These are phyloP conservation scores for Rhopalosiphum padi DNA, from an alignment of 1,140 invertebrate species.

Conservation along the genomic window DNA sequence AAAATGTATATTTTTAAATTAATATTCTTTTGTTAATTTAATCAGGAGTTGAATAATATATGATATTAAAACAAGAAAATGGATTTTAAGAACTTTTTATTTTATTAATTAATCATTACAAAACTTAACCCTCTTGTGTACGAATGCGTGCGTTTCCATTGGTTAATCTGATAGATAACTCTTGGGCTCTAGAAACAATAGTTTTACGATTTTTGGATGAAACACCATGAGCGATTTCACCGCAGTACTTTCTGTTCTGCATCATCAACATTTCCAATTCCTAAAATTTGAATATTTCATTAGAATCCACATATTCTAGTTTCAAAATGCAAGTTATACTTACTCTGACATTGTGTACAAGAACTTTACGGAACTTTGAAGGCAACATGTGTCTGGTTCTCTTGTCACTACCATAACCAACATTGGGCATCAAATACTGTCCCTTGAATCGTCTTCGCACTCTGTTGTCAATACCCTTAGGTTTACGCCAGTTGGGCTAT, in stretches of 20 bases:
- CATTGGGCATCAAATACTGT: slow-evolving; percentile 97
- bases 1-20: slow-evolving; percentile 6
- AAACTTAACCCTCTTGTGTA: slow-evolving; percentile 79
- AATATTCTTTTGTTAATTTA: slow-evolving; percentile 11
- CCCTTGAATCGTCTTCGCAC: slow-evolving; percentile 98
- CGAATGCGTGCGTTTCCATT: slow-evolving; percentile 95
- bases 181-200: slow-evolving; percentile 96
- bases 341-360: slow-evolving; percentile 85
- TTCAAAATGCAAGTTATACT: slow-evolving; percentile 59
- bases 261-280: slow-evolving; percentile 98
- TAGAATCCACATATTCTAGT: not conserved
- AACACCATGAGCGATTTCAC: slow-evolving; percentile 96
- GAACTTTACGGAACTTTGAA: slow-evolving; percentile 95
- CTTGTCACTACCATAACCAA: slow-evolving; percentile 97
- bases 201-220: slow-evolving; percentile 95
- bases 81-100: not conserved
- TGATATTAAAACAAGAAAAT: not conserved
- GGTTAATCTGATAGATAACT: slow-evolving; percentile 93
- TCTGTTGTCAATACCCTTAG: slow-evolving; percentile 99
- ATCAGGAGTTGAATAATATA: not conserved
- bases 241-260: slow-evolving; percentile 97
- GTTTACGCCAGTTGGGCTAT: slow-evolving; percentile 81
- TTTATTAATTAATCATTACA: slow-evolving; percentile 75
- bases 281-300: slow-evolving; percentile 67
- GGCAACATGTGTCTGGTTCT: slow-evolving; percentile 95